Evolutionary conservation across 2,888 invertebrate genomes (phyloP), one percentile per base, ranked within the genome.

Genomic region (Lasioglossum marginatum): DNA sequence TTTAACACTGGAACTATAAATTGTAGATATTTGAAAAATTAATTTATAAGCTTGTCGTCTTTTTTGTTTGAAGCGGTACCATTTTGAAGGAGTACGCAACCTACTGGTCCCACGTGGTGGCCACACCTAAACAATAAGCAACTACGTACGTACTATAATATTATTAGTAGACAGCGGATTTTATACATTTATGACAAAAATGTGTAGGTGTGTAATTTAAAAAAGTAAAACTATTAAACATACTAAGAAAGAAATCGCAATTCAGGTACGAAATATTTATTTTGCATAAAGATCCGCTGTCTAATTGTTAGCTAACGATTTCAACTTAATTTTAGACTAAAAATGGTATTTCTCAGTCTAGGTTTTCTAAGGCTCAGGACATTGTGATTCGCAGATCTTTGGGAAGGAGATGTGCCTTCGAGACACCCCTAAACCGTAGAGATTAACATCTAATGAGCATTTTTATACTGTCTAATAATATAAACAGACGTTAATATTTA

Each of bases 51-150:
- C 10, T 52, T 52, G 52, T 52, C 23, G 23, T 52, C 0, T n/a
- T 52, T 84, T 91, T 88, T 90, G 87, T 80, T 97, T 96, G 63
- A 96, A 98, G 98, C 70, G 98, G 98, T 73, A 97, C 97, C 5
- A 96, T 98, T 34, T 95, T 98, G 92, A 97, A 97, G 95, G 97
- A 97, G 91, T 98, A 97, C 93, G 96, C 96, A 76, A 97, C 97
- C 10, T 98, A 97, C 94, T 98, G 98, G 98, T 96, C 97, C 40
- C 96, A 93, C 4, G 82, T 94, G 52, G 89, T 92, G 43, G 89
- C 88, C n/a, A 77, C 91, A 37, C 57, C 84, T 76, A 71, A n/a
- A 12, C 34, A 80, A 16, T 90, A 75, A 88, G 31, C 19, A 40
- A 73, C 75, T 23, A 14, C 27, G 70, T 70, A 77, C n/a, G 48